Conservation (phyloP, 2,797 vertebrate genomes). For the Triplophysa bombifrons region DNA sequence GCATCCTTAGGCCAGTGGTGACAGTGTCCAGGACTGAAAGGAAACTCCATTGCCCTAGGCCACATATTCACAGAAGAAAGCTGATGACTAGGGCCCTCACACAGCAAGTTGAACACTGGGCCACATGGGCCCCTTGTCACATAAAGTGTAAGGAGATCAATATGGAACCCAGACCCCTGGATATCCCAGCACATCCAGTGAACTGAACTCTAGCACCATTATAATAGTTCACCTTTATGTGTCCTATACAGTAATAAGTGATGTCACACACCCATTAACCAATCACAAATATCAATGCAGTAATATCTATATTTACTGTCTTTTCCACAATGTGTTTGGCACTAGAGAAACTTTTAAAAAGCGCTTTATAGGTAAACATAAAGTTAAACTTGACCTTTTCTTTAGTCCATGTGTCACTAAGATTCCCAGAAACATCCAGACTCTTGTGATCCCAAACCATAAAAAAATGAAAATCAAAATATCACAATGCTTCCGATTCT, state of each 20-base stretch:
- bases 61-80: background rate
- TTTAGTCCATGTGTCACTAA: slow-evolving; percentile 7
- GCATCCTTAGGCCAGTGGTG: too few relatives aligned
- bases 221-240: background rate
- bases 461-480: slow-evolving; percentile 38
- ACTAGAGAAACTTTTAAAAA: too few relatives aligned
- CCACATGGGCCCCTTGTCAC: background rate
- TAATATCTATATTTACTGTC: too few relatives aligned
- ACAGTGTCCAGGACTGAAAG: too few relatives aligned
- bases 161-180: background rate
- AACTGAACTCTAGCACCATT: background rate
- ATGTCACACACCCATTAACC: too few relatives aligned
- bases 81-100: background rate
- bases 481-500: slow-evolving; percentile 5
- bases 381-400: too few relatives aligned
- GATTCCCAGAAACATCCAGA: slow-evolving; percentile 26
- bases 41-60: too few relatives aligned
- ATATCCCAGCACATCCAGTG: background rate
- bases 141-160: background rate
- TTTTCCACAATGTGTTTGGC: too few relatives aligned
- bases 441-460: slow-evolving; percentile 17
- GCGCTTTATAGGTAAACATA: too few relatives aligned
- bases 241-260: background rate
- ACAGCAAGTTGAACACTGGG: slow-evolving; percentile 1
- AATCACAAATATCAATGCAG: too few relatives aligned